Conservation (phyloP, 2,113 vertebrate species). For the Bambusicola thoracicus region DNA sequence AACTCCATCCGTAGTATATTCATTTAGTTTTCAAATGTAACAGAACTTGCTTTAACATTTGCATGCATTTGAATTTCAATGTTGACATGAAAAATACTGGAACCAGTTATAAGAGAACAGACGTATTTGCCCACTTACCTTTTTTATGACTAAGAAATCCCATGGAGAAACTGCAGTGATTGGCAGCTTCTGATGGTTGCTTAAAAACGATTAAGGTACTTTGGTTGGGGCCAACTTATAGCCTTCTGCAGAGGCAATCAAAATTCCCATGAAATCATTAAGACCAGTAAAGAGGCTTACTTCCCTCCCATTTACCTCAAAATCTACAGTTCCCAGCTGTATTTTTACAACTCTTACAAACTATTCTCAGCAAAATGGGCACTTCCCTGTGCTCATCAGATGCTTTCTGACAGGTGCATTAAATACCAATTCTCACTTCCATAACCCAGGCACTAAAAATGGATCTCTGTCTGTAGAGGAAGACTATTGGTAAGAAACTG, state of each 20-base stretch:
- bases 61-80: slow-evolving; percentile 19
- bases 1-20: background rate
- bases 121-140: background rate
- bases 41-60: background rate
- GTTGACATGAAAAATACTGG: background rate
- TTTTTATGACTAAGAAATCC: background rate
- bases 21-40: background rate
- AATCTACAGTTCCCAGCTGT: background rate
- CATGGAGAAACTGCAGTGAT: background rate
- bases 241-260: background rate
- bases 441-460: background rate
- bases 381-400: background rate
- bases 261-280: background rate
- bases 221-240: background rate
- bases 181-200: background rate
- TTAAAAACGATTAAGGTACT: background rate
- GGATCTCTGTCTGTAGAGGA: background rate
- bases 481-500: background rate
- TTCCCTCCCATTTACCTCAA: background rate
- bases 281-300: background rate
- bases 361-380: background rate
- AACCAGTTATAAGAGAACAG: background rate
- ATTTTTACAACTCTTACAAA: background rate
- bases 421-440: background rate
- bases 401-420: background rate